Conservation (phyloP, 2,797 vertebrate species). For the Neostethus bicornis region DNA sequence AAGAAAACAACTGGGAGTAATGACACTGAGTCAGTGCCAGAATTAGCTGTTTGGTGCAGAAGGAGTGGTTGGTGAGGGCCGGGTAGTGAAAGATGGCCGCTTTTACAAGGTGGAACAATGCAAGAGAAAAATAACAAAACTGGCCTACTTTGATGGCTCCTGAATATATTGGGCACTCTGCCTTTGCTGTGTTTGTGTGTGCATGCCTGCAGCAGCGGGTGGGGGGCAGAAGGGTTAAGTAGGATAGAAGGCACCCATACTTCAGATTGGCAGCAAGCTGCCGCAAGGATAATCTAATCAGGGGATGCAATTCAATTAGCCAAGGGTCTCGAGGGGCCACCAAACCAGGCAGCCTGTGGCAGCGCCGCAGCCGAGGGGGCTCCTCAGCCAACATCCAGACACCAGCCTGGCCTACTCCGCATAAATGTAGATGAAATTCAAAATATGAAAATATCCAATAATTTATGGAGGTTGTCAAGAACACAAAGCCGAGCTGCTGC, state of each 20-base stretch:
- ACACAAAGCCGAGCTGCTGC: conserved; percentile 74
- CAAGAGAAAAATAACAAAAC: conserved; percentile 99
- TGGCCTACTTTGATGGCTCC: conserved; percentile 93
- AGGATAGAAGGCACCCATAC: conserved; percentile 99
- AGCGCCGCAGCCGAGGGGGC: conserved; percentile 79
- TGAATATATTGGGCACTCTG: conserved; percentile 81
- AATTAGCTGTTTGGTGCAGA: conserved; percentile 66
- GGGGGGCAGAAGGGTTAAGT: conserved; percentile 99
- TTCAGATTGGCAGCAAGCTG: conserved; percentile 99
- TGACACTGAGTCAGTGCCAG: conserved; percentile 65
- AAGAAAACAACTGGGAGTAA: conserved; percentile 67
- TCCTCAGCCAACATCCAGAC: conserved; percentile 76
- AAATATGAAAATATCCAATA: conserved; percentile 99
- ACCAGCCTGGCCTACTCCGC: conserved; percentile 84
- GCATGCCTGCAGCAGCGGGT: conserved; percentile 91
- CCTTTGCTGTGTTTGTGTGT: conserved; percentile 61
- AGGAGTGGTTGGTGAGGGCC: conserved; percentile 84
- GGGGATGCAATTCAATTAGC: conserved; percentile 98
- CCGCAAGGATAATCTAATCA: conserved; percentile 99
- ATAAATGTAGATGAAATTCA: conserved; percentile 99
- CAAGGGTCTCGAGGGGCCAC: conserved; percentile 92
- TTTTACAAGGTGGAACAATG: conserved; percentile 98
- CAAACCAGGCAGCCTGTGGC: conserved; percentile 91
- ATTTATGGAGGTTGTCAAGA: conserved; percentile 99
- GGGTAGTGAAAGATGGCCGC: conserved; percentile 92